phyloP scores from a whole-genome alignment of 1,140 invertebrate species.

The Liolophura sinensis region DNA sequence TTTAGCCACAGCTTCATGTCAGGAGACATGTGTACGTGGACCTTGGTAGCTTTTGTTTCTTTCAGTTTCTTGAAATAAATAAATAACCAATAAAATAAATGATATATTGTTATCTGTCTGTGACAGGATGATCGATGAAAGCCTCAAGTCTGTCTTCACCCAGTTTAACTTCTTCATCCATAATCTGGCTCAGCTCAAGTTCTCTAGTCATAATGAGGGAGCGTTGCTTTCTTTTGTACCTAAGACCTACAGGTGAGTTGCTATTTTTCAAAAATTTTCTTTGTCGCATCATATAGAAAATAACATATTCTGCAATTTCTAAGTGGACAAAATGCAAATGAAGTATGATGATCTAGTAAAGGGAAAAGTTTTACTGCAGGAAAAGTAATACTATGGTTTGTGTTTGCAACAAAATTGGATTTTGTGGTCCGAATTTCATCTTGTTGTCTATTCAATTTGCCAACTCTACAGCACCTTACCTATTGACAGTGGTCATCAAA shows the following conservation, averaged over 20 bases:
- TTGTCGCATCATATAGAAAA: slow-evolving; percentile 12
- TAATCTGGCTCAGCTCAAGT: slow-evolving; percentile 92
- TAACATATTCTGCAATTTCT: slow-evolving; percentile 23
- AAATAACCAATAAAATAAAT: neutral
- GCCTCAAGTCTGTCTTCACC: slow-evolving; percentile 75
- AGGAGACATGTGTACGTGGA: too few relatives aligned
- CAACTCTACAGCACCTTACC: too few relatives aligned
- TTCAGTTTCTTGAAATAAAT: too few relatives aligned
- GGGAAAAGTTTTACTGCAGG: too few relatives aligned
- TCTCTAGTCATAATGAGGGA: slow-evolving; percentile 78
- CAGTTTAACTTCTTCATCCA: slow-evolving; percentile 98
- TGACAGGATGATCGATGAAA: slow-evolving; percentile 58
- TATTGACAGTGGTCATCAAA: neutral
- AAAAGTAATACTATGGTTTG: too few relatives aligned
- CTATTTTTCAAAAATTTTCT: slow-evolving; percentile 12
- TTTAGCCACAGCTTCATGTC: too few relatives aligned
- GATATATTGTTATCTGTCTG: slow-evolving; percentile 2
- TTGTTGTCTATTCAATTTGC: too few relatives aligned
- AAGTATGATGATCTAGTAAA: neutral
- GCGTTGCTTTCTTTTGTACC: slow-evolving; percentile 92
- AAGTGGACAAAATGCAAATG: neutral
- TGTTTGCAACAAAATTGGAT: too few relatives aligned
- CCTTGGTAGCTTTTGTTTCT: too few relatives aligned
- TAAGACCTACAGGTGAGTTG: slow-evolving; percentile 85
- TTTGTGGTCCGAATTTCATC: too few relatives aligned